Base-by-base conservation (phyloP, 2,888 invertebrate species). In the Notodonta ziczac region DNA sequence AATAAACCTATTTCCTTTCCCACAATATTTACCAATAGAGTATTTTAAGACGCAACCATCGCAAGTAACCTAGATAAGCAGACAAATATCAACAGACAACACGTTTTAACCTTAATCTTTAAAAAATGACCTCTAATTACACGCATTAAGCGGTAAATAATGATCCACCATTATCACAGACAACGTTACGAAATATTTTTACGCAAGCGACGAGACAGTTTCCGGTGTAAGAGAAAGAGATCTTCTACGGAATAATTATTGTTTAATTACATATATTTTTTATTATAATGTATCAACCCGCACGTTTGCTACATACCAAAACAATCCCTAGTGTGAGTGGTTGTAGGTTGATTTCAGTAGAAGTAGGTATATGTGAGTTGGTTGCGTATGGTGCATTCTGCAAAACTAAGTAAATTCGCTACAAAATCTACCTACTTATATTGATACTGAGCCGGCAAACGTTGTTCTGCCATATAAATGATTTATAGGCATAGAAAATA, bases 71-170 rank as follows among this genome's bases (percentile, higher is more conserved):
- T n/a, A 42, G n/a, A 24, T 44, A 53, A 13, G 14, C 60, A 48
- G 32, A 32, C 46, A 35, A 35, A 59, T 51, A 60, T 50, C 61
- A 58, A 46, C 46, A 14, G 39, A 51, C 44, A 42, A 40, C 60
- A 7, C 66, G 58, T 57, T 74, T 24, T 71, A 67, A 63, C 74
- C 74, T 71, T 74, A 74, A 74, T 74, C 67, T 68, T 57, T 69
- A 62, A 68, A 74, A 74, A 71, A 74, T 74, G 66, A 66, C 62
- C 63, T 56, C 60, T 67, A 62, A 69, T 59, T 64, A 62, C 65
- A 69, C 57, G 65, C 69, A 68, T 71, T 74, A 74, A 67, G 62
- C 64, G 64, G 67, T 57, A 71, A 62, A 68, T 74, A 74, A 74
- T 72, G 64, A 66, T 65, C 53, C 14, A 14, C 56, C 63, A 69